phyloP scores from a whole-genome alignment of 1,140 invertebrate species.

The Periplaneta americana region DNA sequence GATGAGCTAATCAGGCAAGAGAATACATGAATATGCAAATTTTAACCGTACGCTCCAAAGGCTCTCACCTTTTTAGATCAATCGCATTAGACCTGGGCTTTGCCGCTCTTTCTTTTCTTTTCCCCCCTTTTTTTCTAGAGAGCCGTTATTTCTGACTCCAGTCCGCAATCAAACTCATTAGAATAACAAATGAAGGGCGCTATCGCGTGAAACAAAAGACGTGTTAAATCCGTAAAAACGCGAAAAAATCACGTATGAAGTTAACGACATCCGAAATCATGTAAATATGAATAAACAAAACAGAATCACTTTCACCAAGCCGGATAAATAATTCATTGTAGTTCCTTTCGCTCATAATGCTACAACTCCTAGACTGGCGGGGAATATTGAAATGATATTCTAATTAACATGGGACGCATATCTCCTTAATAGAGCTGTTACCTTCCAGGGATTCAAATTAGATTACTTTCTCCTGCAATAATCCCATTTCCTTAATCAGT shows the following conservation, averaged over 20 bases:
- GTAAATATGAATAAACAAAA: background rate
- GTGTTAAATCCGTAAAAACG: background rate
- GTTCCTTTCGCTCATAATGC: background rate
- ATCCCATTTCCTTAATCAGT: background rate
- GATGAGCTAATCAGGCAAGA: slow-evolving; percentile 4
- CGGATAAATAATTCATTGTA: background rate
- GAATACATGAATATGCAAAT: slow-evolving; percentile 13
- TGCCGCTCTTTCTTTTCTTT: background rate
- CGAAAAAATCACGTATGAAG: background rate
- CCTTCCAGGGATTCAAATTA: background rate
- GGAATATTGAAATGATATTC: background rate
- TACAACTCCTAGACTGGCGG: background rate
- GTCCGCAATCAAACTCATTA: slow-evolving; percentile 1
- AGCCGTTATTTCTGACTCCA: background rate
- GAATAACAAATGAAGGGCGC: slow-evolving; percentile 1
- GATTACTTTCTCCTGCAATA: background rate
- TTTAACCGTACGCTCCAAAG: background rate
- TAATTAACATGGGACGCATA: background rate
- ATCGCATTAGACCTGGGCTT: background rate
- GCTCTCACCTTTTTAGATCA: slow-evolving; percentile 4
- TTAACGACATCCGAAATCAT: background rate
- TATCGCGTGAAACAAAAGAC: background rate
- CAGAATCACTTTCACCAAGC: too few relatives aligned
- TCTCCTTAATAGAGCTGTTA: background rate
- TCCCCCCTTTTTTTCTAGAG: background rate